Conservation (phyloP, 2,888 invertebrate genomes). For the Drosophila melanosoma region DNA sequence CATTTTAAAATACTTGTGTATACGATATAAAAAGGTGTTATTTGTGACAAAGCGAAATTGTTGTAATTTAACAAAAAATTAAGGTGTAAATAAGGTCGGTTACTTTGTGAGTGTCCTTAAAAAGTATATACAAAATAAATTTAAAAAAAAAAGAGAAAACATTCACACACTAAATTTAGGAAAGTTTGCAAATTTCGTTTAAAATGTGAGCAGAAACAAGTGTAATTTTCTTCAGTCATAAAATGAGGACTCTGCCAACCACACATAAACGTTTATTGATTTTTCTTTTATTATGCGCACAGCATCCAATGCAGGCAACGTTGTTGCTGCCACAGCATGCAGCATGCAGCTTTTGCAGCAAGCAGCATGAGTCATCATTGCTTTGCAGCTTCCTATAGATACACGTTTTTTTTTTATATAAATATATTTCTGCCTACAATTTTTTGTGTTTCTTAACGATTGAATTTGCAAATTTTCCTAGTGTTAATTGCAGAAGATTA, state of each 20-base stretch:
- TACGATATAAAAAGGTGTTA: conserved; percentile 19
- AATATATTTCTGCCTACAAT: conserved; percentile 9
- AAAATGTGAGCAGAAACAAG: conserved; percentile 23
- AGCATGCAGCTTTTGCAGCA: conserved; percentile 36
- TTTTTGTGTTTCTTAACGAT: conserved; percentile 12
- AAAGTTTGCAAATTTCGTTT: conserved; percentile 42
- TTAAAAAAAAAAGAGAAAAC: neutral
- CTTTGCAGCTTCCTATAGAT: conserved; percentile 30
- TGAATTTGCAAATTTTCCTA: conserved; percentile 46
- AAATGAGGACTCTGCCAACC: conserved; percentile 19
- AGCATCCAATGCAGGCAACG: conserved; percentile 40
- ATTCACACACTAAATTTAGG: neutral
- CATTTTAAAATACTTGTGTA: conserved; percentile 6
- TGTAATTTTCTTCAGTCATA: conserved; percentile 13
- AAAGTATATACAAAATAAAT: neutral
- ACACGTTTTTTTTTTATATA: conserved; percentile 17
- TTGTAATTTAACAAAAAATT: neutral
- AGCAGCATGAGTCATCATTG: conserved; percentile 45
- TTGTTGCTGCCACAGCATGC: conserved; percentile 28
- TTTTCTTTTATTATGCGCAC: conserved; percentile 36
- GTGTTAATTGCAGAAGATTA: conserved; percentile 3
- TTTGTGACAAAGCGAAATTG: conserved; percentile 12
- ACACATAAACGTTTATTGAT: conserved; percentile 38
- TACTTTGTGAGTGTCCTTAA: conserved; percentile 47
- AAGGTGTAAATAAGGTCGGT: conserved; percentile 29